phyloP scores from a whole-genome alignment of 2,888 invertebrate genomes.

The Hyles lineata region DNA sequence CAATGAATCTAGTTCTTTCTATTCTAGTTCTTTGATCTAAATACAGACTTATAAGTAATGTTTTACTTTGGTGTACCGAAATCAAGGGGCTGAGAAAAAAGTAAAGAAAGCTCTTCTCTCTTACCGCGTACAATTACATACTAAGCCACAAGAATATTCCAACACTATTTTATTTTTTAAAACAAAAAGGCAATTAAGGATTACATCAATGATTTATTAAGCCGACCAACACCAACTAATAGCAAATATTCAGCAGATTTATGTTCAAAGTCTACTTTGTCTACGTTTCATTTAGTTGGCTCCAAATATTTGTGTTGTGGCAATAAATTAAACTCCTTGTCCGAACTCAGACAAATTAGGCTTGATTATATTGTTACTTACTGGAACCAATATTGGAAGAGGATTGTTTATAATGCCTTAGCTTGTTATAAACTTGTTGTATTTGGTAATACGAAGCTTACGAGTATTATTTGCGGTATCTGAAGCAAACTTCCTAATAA shows the following conservation, averaged over 20 bases:
- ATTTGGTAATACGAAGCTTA: conserved; percentile 48
- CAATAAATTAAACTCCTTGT: conserved; percentile 57
- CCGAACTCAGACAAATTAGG: conserved; percentile 70
- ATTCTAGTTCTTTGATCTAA: no score
- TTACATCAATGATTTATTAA: neutral
- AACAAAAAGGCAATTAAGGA: no score
- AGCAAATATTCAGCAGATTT: neutral
- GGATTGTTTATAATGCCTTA: conserved; percentile 69
- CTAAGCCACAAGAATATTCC: no score
- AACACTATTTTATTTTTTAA: no score
- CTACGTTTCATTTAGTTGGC: conserved; percentile 27
- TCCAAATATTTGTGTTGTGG: conserved; percentile 33
- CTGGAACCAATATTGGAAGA: conserved; percentile 71
- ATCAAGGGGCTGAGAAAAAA: no score
- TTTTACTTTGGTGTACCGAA: no score
- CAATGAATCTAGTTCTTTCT: no score
- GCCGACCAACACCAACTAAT: neutral
- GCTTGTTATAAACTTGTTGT: conserved; percentile 65
- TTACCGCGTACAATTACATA: no score
- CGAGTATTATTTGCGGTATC: neutral
- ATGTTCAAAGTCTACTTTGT: conserved; percentile 2
- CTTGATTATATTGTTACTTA: conserved; percentile 74
- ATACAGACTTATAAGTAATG: no score
- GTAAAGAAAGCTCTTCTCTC: no score
- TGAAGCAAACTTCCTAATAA: neutral